Evolutionary conservation across 2,888 invertebrate genomes (phyloP), one percentile per base, ranked within the genome.

Genomic region (Fabriciana adippe): DNA sequence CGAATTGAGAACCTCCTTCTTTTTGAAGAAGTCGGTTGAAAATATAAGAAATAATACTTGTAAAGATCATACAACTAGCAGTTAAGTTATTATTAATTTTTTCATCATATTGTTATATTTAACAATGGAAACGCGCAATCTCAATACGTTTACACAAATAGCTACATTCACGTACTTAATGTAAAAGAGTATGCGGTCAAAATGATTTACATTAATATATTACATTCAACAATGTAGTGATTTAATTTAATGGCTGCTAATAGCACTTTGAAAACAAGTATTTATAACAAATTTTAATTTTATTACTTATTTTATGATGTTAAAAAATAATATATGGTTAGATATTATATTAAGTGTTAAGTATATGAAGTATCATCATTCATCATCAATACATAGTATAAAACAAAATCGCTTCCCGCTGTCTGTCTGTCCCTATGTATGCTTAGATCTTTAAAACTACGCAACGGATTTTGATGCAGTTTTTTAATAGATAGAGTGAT

Each of bases 171-270:
- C 70, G 66, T 75, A 73, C 69, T 75, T 70, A 71, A 72, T 71
- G 70, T 69, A 69, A 73, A 72, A 69, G 72, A 75, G 69, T 75
- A 72, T 71, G 72, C 67, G 71, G 65, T 68, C 57, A 62, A 66
- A 69, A 70, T 70, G 71, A 78, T 78, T 79, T 73, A 77, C 79
- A 77, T 80, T 75, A 78, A 79, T 74, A 75, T 74, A 79, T 78
- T 76, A 69, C 73, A 55, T 66, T 67, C 76, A 74, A 74, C 73
- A 72, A 73, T 76, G 75, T 79, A 75, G 74, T 76, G 69, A 74
- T 74, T 73, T 76, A 75, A 76, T 77, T 77, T 77, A 75, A 77
- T 76, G 71, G 69, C 71, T 72, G 72, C 73, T 79, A 79, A 80
- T 78, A 74, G 75, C 75, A 73, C 73, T 65, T 73, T 72, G 71